Evolutionary conservation across 2,888 invertebrate species (phyloP).

Genomic region (Protodeltote pygarga): DNA sequence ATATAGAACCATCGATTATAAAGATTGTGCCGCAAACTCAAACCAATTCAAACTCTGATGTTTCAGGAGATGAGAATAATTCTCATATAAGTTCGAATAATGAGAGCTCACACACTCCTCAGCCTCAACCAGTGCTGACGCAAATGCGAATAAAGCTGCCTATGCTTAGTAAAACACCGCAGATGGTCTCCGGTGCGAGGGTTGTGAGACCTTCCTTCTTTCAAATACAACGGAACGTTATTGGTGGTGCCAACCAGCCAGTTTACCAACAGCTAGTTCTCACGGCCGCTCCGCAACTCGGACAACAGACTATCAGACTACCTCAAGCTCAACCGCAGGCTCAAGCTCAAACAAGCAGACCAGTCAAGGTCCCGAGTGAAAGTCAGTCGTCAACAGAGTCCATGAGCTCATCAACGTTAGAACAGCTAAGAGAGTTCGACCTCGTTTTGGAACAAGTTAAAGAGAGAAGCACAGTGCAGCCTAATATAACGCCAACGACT

Average conservation of each 20-base stretch:
- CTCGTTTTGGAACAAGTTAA: constrained; percentile 93
- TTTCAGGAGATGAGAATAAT: constrained; percentile 64
- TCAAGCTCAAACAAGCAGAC: constrained; percentile 43
- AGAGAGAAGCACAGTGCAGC: constrained; percentile 90
- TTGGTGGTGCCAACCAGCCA: constrained; percentile 85
- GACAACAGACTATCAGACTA: constrained; percentile 77
- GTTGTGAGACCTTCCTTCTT: constrained; percentile 86
- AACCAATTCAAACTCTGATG: constrained; percentile 53
- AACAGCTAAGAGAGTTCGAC: constrained; percentile 93
- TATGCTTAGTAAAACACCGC: constrained; percentile 83
- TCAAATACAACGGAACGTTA: constrained; percentile 88
- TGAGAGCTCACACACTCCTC: constrained; percentile 65
- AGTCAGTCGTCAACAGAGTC: constrained; percentile 81
- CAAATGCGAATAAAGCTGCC: constrained; percentile 85
- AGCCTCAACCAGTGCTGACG: constrained; percentile 78
- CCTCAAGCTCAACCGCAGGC: constrained; percentile 66
- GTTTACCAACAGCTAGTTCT: constrained; percentile 84
- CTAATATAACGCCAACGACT: constrained; percentile 63
- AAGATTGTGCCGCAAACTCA: constrained; percentile 79
- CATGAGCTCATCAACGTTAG: constrained; percentile 92
- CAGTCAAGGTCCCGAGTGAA: constrained; percentile 67
- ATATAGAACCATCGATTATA: constrained; percentile 78
- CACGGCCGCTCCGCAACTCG: constrained; percentile 79
- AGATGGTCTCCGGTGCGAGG: constrained; percentile 86
- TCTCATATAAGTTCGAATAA: constrained; percentile 58